Base-by-base conservation (phyloP, 1,140 invertebrate genomes). In the Brachionus plicatilis region DNA sequence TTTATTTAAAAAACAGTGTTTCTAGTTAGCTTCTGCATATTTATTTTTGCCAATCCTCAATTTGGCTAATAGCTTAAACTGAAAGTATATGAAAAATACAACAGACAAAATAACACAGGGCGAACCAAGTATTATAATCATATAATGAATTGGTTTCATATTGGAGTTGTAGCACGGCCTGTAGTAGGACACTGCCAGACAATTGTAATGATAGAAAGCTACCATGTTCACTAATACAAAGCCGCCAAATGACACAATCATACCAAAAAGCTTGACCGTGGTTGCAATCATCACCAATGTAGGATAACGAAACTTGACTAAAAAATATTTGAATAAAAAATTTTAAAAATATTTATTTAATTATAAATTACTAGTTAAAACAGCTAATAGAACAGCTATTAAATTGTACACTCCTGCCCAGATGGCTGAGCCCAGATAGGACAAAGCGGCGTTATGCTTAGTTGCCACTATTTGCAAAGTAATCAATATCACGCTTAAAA, bases 121-220 rank as follows among this genome's bases (percentile, higher is more conserved):
- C 41, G 60, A 65, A 82, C 79, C 79, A 82, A 82, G 53, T 68
- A 60, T 65, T 43, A 82, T 82, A 27, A 82, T 82, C 50, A 60
- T 27, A 82, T 82, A 68, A 82, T 82, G 79, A 65, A 65, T 65
- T 65, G 53, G 53, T 29, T 82, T 82, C 79, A 82, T 82, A 24
- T 82, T 65, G 24, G 37, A 20, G 33, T 82, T 82, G 29, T 82
- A 82, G 33, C 79, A 82, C n/a, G 79, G 79, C 17, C 79, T 60
- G 12, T 65, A 82, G 65, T 82, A 82, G 12, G 79, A 82, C 9
- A 56, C 79, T 12, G 79, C 79, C 9, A 65, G 12, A 82, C 79
- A 82, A 82, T 82, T 82, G 20, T 82, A 82, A 37, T 82, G 79
- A 29, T 82, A 82, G n/a, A 82, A 68, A 37, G 79, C 79, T 3